Evolutionary conservation across 2,888 invertebrate genomes (phyloP).

Genomic region (Pristionchus maxplancki): DNA sequence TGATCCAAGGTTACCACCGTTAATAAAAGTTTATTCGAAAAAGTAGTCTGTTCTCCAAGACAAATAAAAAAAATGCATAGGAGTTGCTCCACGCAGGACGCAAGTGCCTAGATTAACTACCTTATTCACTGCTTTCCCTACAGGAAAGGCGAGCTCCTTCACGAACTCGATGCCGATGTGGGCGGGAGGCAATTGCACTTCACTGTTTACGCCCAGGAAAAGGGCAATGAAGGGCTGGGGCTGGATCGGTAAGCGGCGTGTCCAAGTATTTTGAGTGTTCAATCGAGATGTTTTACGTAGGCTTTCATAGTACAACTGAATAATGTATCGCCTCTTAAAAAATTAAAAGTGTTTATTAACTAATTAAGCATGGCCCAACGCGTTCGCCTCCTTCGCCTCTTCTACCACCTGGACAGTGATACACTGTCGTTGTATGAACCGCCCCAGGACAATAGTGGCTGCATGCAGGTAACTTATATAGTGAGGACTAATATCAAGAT

Average conservation of each 20-base stretch:
- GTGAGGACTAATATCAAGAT: too few relatives aligned
- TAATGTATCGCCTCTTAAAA: too few relatives aligned
- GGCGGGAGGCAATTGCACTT: conserved; percentile 41
- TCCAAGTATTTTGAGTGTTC: too few relatives aligned
- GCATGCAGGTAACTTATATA: conserved; percentile 36
- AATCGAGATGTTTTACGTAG: too few relatives aligned
- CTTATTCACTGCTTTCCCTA: too few relatives aligned
- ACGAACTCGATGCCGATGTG: conserved; percentile 22
- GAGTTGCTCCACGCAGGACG: too few relatives aligned
- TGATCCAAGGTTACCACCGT: neutral
- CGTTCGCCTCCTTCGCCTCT: conserved; percentile 36
- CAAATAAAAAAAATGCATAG: neutral
- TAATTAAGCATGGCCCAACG: conserved; percentile 47
- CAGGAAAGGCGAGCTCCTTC: conserved; percentile 50
- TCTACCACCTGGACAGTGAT: conserved; percentile 47
- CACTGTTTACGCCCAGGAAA: conserved; percentile 47
- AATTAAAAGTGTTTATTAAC: too few relatives aligned
- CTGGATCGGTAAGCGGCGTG: conserved; percentile 42
- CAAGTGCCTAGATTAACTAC: too few relatives aligned
- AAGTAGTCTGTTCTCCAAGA: too few relatives aligned
- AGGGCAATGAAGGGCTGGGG: conserved; percentile 50
- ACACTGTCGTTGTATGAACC: conserved; percentile 45
- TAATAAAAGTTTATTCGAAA: neutral
- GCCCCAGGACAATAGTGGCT: conserved; percentile 51
- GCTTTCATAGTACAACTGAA: too few relatives aligned